Conservation (phyloP, 2,888 invertebrate genomes). For the Lasioglossum zephyrum region DNA sequence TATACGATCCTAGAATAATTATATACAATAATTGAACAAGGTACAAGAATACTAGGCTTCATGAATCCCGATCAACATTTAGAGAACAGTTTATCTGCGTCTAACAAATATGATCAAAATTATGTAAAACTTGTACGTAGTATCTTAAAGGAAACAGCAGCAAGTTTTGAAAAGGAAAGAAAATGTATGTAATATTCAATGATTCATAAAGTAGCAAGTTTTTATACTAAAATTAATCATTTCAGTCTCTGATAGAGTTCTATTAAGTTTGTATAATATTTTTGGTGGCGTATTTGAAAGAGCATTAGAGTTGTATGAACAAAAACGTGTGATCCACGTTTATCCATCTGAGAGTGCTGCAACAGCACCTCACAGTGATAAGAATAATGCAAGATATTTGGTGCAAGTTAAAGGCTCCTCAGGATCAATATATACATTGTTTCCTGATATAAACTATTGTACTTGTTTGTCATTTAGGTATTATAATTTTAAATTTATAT, state of each 20-base stretch:
- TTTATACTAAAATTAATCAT: conserved; percentile 14
- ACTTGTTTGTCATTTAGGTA: conserved; percentile 87
- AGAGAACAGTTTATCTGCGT: neutral
- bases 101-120: conserved; percentile 52
- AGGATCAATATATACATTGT: conserved; percentile 87
- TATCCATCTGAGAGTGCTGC: conserved; percentile 82
- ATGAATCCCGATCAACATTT: conserved; percentile 46
- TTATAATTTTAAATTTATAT: neutral
- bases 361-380: conserved; percentile 51
- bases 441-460: conserved; percentile 89
- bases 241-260: conserved; percentile 86
- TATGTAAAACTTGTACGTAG: conserved; percentile 63
- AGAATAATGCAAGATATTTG: conserved; percentile 82
- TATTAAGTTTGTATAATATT: conserved; percentile 86
- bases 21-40: neutral
- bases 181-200: conserved; percentile 72
- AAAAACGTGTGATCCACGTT: conserved; percentile 85
- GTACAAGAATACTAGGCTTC: neutral
- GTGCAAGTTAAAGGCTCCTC: conserved; percentile 87
- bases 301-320: conserved; percentile 88
- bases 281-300: conserved; percentile 87
- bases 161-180: conserved; percentile 72
- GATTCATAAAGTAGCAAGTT: neutral
- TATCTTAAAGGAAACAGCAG: conserved; percentile 70
- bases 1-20: neutral